Evolutionary conservation across 1,140 invertebrate genomes (phyloP), one percentile per base, ranked within the genome.

Genomic region (Yoshiicerus persimilis): DNA sequence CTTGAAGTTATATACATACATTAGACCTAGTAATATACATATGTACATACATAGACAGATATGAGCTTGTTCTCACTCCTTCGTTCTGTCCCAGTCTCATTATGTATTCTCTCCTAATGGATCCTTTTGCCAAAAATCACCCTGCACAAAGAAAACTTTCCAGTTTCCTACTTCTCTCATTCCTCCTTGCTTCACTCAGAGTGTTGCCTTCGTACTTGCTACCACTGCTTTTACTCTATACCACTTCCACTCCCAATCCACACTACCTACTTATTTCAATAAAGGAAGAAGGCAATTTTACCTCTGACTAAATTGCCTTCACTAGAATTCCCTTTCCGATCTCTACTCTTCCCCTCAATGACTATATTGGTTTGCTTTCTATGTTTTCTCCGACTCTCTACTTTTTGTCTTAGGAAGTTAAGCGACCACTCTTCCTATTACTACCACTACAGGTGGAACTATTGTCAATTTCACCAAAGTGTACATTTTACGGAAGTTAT

Each of bases 51-150:
- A 6, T 47, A 47, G 13, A 47, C 41, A 47, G 23, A 86, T 62
- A 47, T 34, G 84, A 56, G 36, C 85, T 86, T 13, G 16, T 13
- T 66, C 56, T 64, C 27, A 56, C 84, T 66, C 13, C 30, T 56
- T 86, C 4, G 11, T 32, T 36, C 27, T 66, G 25, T 66, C 85
- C 20, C 23, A 36, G 27, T 23, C 38, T 86, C 56, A 41, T 56
- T 56, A 41, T 23, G 77, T 41, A 39, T 83, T 41, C 39, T 41
- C 20, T 41, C 23, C 77, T 39, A 38, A 83, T 83, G 34, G 34
- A 83, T 83, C 77, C 77, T 41, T 87, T 86, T 36, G 86, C 86
- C 86, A 87, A 70, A 80, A 66, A 87, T 36, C 34, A 87, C 36
- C 86, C 86, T 34, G 36, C 25, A 77, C 75, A 87, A 75, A 75